phyloP scores from a whole-genome alignment of 2,113 vertebrate genomes.

The Rhegmatorhina hoffmannsi region DNA sequence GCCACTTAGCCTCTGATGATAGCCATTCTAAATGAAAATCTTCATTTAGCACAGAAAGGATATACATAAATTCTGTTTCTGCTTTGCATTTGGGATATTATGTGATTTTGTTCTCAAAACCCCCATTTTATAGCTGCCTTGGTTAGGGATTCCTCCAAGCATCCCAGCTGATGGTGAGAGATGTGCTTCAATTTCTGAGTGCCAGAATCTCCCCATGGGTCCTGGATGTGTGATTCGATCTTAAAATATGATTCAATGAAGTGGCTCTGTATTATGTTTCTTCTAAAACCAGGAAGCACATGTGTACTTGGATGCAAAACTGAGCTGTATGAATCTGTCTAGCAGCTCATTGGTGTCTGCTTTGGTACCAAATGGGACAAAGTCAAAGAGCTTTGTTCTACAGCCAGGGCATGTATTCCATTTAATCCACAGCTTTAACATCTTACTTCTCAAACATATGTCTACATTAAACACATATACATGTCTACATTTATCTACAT shows the following conservation, averaged over 20 bases:
- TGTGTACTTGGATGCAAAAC: background rate
- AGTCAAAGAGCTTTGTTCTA: background rate
- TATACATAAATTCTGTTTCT: background rate
- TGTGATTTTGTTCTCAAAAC: background rate
- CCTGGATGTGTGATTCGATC: background rate
- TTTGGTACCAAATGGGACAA: background rate
- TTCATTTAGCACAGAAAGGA: background rate
- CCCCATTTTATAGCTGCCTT: background rate
- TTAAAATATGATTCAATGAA: background rate
- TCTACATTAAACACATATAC: background rate
- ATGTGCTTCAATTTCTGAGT: background rate
- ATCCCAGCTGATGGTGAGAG: background rate
- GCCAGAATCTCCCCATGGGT: background rate
- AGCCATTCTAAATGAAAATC: background rate
- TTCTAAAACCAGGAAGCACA: background rate
- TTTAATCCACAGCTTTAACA: background rate
- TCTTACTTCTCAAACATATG: background rate
- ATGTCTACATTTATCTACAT: background rate
- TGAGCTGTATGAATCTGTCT: background rate
- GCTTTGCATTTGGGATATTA: background rate
- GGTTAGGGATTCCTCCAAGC: background rate
- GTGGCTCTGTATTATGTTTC: background rate
- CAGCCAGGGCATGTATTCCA: fast-evolving
- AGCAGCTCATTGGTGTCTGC: background rate
- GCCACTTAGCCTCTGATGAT: background rate